These are phyloP conservation scores for Neuroterus valhalla DNA, from an alignment of 1,140 invertebrate species.

Conservation along the genomic window DNA sequence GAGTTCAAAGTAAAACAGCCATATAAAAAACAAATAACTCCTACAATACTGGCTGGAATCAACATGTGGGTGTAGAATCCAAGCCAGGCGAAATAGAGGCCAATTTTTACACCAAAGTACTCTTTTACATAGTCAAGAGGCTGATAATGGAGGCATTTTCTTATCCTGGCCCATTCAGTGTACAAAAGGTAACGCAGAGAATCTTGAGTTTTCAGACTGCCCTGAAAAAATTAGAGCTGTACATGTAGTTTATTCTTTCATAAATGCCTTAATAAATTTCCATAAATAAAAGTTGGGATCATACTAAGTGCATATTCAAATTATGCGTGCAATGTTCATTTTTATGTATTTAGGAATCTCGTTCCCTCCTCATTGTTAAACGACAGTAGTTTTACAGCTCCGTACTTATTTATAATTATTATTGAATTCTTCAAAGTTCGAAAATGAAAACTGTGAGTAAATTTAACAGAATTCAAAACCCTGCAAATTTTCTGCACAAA, in stretches of 20 bases:
- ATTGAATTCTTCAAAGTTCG: too few species aligned
- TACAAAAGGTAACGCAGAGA: conserved; percentile 75
- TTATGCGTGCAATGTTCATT: too few species aligned
- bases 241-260: neutral
- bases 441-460: too few species aligned
- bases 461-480: too few species aligned
- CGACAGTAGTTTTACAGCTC: too few species aligned
- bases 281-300: too few species aligned
- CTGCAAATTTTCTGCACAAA: too few species aligned
- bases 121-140: conserved; percentile 90
- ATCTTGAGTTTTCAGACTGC: conserved; percentile 66
- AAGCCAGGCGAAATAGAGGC: conserved; percentile 90
- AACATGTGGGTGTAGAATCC: conserved; percentile 92
- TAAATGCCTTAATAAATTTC: too few species aligned
- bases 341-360: too few species aligned
- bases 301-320: too few species aligned
- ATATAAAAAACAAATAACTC: conserved; percentile 85
- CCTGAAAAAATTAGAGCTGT: conserved; percentile 59
- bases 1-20: conserved; percentile 77
- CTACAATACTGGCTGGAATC: conserved; percentile 85
- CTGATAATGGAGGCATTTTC: conserved; percentile 82
- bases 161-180: conserved; percentile 76
- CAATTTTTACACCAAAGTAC: conserved; percentile 92
- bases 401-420: too few species aligned
- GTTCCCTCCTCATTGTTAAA: too few species aligned